Evolutionary conservation across 2,888 invertebrate species (phyloP), one percentile per base, ranked within the genome.

Genomic region (Tuberolachnus salignus): DNA sequence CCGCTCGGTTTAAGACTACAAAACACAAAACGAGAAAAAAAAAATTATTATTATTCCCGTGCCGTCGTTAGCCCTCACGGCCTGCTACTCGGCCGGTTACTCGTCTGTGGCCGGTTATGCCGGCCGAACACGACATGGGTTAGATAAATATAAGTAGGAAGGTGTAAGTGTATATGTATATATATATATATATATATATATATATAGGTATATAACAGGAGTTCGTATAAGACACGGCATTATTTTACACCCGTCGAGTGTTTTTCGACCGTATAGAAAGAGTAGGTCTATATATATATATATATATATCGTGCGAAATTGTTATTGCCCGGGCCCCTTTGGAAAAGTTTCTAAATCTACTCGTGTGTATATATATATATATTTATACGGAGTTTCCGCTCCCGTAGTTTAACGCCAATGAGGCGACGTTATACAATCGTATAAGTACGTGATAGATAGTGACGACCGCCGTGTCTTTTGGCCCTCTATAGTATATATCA

Each of bases 271-370:
- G 53, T 16, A 34, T 14, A n/a, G 16, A 21, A 16, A 44, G 70
- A 16, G 44, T 34, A 34, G 3, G 3, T 6, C 3, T 6, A 6
- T 34, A 34, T 34, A 34, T 34, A 34, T 34, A 34, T 34, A 34
- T 34, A 34, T 34, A 34, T 34, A 34, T 34, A 26, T 6, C 42
- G 55, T 21, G 70, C 70, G 55, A 70, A 55, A 70, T 55, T 21
- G 70, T 70, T 72, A 72, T 72, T 59, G 26, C 19, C n/a, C 21
- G 3, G 1, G 46, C 14, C 57, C 46, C 59, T 72, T 59, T 72
- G 59, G 59, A 44, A 72, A 72, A 72, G 46, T 72, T 72, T 72
- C 46, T 49, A 59, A 72, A 59, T 59, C 59, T 59, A 72, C 59
- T 59, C 59, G 69, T 34, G 14, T 3, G 2, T n/a, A 3, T n/a